These are phyloP conservation scores for Cossypha heuglini DNA, from an alignment of 2,797 vertebrate genomes.

Conservation along the genomic window DNA sequence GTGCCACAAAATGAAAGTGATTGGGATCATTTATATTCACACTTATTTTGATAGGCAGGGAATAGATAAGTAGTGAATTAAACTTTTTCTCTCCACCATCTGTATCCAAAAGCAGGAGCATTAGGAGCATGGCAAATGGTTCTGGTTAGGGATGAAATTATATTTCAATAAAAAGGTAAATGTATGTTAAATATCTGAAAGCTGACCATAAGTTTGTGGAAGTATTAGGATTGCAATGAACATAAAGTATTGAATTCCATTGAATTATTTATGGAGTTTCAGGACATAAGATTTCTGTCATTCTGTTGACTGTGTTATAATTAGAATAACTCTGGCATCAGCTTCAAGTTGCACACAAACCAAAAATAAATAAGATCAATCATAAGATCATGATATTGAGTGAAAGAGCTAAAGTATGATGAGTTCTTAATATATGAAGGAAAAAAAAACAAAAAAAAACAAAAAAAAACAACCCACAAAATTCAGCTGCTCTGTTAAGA, in stretches of 20 bases:
- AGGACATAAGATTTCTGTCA: slow-evolving; percentile 49
- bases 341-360: slow-evolving; percentile 4
- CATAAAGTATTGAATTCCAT: not conserved
- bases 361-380: slow-evolving; percentile 54
- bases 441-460: not conserved
- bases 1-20: slow-evolving; percentile 1
- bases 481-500: slow-evolving; percentile 32
- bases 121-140: not conserved
- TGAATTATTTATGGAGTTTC: slow-evolving; percentile 32
- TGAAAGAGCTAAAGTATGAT: not conserved
- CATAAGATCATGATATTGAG: slow-evolving; percentile 23
- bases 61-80: slow-evolving; percentile 18
- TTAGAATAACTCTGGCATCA: slow-evolving; percentile 39
- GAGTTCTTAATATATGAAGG: not conserved
- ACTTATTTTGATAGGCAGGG: slow-evolving; percentile 44
- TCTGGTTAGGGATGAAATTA: not conserved
- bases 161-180: not conserved
- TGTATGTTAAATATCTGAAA: not conserved
- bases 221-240: not conserved
- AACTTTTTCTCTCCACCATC: slow-evolving; percentile 18
- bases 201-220: not conserved
- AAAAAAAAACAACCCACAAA: not conserved
- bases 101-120: slow-evolving; percentile 21
- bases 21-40: slow-evolving; percentile 27
- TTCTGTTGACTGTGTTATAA: slow-evolving; percentile 46